Evolutionary conservation across 2,888 invertebrate genomes (phyloP).

Genomic region (Pterobdella sp.): DNA sequence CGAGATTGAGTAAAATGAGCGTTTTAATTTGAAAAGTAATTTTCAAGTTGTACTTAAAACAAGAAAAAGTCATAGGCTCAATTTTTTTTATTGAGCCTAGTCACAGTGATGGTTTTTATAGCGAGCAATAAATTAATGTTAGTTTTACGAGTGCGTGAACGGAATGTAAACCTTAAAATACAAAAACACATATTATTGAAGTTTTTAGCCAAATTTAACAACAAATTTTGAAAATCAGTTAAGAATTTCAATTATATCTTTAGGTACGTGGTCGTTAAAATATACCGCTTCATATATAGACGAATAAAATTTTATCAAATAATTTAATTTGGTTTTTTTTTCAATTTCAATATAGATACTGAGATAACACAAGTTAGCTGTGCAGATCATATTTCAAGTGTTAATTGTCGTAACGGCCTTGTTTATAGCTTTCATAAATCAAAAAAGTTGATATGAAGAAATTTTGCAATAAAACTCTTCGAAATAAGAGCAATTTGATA

Average conservation of each 20-base stretch:
- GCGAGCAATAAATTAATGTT: neutral
- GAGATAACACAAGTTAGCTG: too few relatives aligned
- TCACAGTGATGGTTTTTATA: neutral
- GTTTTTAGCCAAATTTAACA: neutral
- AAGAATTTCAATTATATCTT: too few relatives aligned
- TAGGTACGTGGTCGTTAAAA: too few relatives aligned
- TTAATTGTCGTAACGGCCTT: constrained; percentile 16
- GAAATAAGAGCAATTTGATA: too few relatives aligned
- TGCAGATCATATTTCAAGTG: constrained; percentile 9
- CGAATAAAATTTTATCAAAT: too few relatives aligned
- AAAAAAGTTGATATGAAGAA: neutral
- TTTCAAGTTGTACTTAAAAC: neutral
- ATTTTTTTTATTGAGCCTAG: neutral
- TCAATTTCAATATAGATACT: too few relatives aligned
- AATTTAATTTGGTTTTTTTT: too few relatives aligned
- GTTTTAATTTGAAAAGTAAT: neutral
- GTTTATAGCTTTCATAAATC: neutral
- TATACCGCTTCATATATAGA: too few relatives aligned
- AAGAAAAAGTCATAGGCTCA: neutral
- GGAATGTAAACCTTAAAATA: neutral
- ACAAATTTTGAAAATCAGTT: too few relatives aligned
- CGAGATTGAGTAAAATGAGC: constrained; percentile 2
- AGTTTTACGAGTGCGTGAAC: constrained; percentile 13
- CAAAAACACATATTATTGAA: too few relatives aligned
- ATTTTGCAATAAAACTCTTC: too few relatives aligned